Conservation (phyloP, 2,797 vertebrate genomes). For the Spinus olivaceus region DNA sequence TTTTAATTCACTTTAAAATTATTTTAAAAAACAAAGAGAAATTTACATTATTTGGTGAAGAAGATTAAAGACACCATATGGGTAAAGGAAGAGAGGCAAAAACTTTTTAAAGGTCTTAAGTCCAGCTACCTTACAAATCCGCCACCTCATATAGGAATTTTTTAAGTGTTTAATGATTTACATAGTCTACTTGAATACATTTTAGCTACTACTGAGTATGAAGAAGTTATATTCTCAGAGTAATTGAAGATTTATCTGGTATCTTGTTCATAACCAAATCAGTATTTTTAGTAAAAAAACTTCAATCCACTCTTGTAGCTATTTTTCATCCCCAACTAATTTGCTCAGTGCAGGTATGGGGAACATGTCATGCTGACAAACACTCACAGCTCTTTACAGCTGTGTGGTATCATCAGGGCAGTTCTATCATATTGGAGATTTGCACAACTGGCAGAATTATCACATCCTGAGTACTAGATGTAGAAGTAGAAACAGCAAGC, state of each 20-base stretch:
- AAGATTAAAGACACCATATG: background rate
- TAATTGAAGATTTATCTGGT: background rate
- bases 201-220: background rate
- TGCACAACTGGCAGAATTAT: background rate
- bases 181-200: background rate
- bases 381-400: background rate
- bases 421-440: background rate
- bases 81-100: background rate
- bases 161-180: background rate
- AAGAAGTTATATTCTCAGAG: background rate
- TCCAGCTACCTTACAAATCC: background rate
- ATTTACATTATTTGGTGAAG: background rate
- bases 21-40: accelerated
- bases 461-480: background rate
- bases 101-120: background rate
- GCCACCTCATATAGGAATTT: background rate
- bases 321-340: background rate
- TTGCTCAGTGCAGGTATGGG: background rate
- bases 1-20: background rate
- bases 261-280: background rate
- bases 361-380: background rate
- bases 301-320: background rate
- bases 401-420: background rate
- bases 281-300: background rate
- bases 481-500: background rate